Percentiles rank a stretch among this genome's conserved stretches.
These are phyloP conservation scores for Pseudomugil tenellus DNA, from an alignment of 2,797 vertebrate species.

Conservation along the genomic window DNA sequence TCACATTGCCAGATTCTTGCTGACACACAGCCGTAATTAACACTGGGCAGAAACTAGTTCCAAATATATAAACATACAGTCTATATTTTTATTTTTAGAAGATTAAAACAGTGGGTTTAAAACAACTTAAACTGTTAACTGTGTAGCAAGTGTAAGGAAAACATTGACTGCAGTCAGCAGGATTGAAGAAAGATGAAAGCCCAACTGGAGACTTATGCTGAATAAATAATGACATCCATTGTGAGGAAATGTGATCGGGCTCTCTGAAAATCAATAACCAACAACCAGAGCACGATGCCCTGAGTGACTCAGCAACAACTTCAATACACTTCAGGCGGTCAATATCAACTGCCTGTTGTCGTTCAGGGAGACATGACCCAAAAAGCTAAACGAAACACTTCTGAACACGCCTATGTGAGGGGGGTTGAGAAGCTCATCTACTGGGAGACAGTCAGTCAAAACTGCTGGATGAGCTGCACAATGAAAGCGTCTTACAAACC, in stretches of 20 bases:
- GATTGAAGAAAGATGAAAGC: constrained; percentile 72
- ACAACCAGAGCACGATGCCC: constrained; percentile 71
- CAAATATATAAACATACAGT: constrained; percentile 10
- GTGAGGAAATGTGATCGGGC: constrained; percentile 76
- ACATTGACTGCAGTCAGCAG: constrained; percentile 44
- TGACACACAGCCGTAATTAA: no score
- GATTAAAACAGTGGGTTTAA: constrained; percentile 21
- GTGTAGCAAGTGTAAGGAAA: constrained; percentile 48
- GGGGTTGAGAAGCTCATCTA: constrained; percentile 31
- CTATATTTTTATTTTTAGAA: constrained; percentile 8
- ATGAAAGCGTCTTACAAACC: constrained; percentile 42
- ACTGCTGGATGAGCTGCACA: constrained; percentile 34
- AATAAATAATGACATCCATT: constrained; percentile 81
- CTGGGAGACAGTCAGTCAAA: constrained; percentile 46
- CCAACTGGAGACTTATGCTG: constrained; percentile 63
- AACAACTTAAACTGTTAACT: constrained; percentile 55
- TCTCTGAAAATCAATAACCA: constrained; percentile 80
- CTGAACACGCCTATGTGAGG: constrained; percentile 38
- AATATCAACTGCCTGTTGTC: constrained; percentile 63
- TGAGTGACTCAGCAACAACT: constrained; percentile 79
- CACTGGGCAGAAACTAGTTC: background rate
- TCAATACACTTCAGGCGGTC: constrained; percentile 65
- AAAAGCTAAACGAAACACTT: constrained; percentile 43
- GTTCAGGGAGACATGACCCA: constrained; percentile 50
- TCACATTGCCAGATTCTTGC: no score